Conservation (phyloP, 2,888 invertebrate genomes). For the Blastobasis adustella region DNA sequence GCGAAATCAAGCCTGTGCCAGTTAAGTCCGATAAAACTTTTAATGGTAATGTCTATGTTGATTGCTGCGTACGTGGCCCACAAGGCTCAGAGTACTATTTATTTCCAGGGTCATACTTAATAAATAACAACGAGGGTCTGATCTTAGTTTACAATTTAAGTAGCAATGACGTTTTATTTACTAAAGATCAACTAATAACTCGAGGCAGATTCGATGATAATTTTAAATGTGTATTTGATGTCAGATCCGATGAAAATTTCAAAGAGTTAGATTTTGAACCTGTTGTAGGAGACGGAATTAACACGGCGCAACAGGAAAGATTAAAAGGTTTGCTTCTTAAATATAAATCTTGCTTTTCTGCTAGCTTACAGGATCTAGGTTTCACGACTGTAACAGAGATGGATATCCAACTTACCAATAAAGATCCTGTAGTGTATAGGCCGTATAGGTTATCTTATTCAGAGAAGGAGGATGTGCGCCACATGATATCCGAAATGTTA, state of each 20-base stretch:
- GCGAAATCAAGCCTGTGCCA: not conserved
- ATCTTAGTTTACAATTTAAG: constrained; percentile 1
- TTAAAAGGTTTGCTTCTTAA: constrained; percentile 2
- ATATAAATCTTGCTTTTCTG: constrained; percentile 12
- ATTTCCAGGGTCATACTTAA: constrained; percentile 1
- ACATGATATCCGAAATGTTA: not conserved
- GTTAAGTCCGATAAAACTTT: not conserved
- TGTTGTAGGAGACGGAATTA: not conserved
- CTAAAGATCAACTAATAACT: not conserved
- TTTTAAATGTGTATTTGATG: not conserved
- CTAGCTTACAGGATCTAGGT: constrained; percentile 11
- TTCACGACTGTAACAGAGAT: constrained; percentile 13
- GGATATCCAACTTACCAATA: constrained; percentile 15
- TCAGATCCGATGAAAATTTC: not conserved
- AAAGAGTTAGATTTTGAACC: not conserved
- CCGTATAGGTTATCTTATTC: not conserved
- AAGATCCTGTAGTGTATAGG: not conserved
- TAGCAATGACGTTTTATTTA: not conserved
- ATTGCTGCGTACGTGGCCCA: constrained; percentile 3
- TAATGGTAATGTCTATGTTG: constrained; percentile 1
- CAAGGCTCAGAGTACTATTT: not conserved
- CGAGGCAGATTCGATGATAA: not conserved
- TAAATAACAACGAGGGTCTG: not conserved
- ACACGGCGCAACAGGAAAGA: not conserved
- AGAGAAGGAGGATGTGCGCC: not conserved